These are phyloP conservation scores for Homarus americanus DNA, from an alignment of 1,140 invertebrate genomes.

Conservation along the genomic window DNA sequence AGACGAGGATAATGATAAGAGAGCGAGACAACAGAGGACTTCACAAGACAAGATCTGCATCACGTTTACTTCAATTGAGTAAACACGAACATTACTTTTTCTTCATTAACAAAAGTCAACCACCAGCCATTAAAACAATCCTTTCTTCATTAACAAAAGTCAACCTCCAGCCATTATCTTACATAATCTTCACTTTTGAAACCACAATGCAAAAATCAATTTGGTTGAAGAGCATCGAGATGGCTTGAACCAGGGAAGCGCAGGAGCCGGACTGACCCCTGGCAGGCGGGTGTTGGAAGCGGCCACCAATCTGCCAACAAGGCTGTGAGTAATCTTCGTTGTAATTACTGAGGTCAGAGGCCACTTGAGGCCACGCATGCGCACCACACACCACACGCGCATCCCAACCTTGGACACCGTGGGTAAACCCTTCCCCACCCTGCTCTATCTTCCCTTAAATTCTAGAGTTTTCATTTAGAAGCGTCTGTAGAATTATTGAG, in stretches of 20 bases:
- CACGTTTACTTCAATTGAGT: too few species aligned
- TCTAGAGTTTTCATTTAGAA: too few species aligned
- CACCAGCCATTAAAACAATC: too few species aligned
- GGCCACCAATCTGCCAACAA: slow-evolving; percentile 49
- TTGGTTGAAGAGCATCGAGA: neutral
- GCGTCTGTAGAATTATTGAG: too few species aligned
- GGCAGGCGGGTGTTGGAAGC: slow-evolving; percentile 14
- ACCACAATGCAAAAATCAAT: slow-evolving; percentile 16
- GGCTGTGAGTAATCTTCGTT: slow-evolving; percentile 60
- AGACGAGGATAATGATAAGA: neutral
- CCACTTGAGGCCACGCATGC: slow-evolving; percentile 35
- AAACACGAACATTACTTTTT: too few species aligned
- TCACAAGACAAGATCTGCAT: too few species aligned
- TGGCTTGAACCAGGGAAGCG: neutral
- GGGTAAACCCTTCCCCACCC: neutral
- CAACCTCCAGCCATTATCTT: neutral
- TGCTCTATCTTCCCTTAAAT: too few species aligned
- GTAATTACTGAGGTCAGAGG: slow-evolving; percentile 66
- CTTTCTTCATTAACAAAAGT: too few species aligned
- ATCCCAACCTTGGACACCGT: neutral
- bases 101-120: too few species aligned
- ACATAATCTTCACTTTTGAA: neutral
- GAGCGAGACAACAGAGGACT: too few species aligned
- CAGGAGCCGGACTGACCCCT: neutral
- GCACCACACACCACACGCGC: slow-evolving; percentile 18